phyloP scores from a whole-genome alignment of 2,888 invertebrate genomes.

The Mythimna impura region DNA sequence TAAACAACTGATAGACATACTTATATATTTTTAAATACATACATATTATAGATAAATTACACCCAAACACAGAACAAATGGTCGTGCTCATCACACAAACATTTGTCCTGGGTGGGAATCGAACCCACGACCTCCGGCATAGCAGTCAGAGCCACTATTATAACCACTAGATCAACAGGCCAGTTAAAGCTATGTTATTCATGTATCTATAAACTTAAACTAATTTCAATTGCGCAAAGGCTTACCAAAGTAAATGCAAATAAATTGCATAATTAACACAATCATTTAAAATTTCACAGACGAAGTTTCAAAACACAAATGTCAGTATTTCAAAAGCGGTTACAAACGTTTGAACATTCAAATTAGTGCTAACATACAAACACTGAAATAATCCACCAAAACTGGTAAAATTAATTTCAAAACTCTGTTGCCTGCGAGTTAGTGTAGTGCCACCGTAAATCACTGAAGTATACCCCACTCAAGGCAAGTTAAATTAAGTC shows the following conservation, averaged over 20 bases:
- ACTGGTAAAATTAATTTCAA: constrained; percentile 76
- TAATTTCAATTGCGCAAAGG: too few species aligned
- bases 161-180: too few species aligned
- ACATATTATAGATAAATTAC: too few species aligned
- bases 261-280: background rate
- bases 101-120: too few species aligned
- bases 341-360: constrained; percentile 28
- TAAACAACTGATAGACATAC: too few species aligned
- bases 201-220: too few species aligned
- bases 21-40: too few species aligned
- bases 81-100: too few species aligned
- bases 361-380: constrained; percentile 43
- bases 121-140: too few species aligned
- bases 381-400: constrained; percentile 54
- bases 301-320: background rate
- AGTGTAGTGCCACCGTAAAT: constrained; percentile 71
- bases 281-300: background rate
- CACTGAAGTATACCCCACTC: constrained; percentile 73
- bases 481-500: constrained; percentile 82
- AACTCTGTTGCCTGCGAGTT: constrained; percentile 66
- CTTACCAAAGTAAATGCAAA: background rate
- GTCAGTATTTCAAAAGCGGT: constrained; percentile 1
- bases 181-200: too few species aligned
- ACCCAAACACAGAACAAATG: too few species aligned
- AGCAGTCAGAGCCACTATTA: too few species aligned